These are phyloP conservation scores for Pelecanus crispus DNA, from an alignment of 2,113 vertebrate species.

Conservation along the genomic window DNA sequence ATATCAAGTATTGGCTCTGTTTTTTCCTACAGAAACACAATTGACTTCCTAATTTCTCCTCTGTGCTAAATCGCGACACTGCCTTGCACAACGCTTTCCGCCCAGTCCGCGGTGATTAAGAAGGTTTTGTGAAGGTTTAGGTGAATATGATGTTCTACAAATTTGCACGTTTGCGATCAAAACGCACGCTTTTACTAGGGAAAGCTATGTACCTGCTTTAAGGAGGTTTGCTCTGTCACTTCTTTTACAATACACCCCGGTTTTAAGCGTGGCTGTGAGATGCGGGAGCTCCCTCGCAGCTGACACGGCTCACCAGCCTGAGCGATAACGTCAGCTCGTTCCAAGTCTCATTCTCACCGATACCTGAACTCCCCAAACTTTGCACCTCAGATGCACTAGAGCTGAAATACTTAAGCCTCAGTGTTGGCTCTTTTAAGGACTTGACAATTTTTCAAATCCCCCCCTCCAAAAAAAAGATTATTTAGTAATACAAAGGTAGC, in stretches of 20 bases:
- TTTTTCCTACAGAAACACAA: not conserved
- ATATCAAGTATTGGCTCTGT: not conserved
- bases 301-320: not conserved
- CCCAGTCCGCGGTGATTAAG: not conserved
- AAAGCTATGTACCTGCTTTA: not conserved
- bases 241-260: not conserved
- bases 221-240: not conserved
- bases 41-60: not conserved
- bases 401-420: not conserved
- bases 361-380: not conserved
- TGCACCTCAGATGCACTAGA: not conserved
- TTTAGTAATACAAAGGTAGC: constrained; percentile 71
- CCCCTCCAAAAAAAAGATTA: not conserved
- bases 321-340: not conserved
- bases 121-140: not conserved
- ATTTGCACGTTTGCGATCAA: not conserved
- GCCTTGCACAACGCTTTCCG: not conserved
- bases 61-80: not conserved
- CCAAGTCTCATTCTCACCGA: not conserved
- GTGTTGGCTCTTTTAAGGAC: not conserved
- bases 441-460: not conserved
- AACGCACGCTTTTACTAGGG: not conserved
- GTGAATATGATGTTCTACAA: not conserved
- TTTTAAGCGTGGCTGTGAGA: fast-evolving
- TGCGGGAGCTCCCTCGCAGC: not conserved